These are phyloP conservation scores for Mus pahari DNA, from an alignment of 2,113 vertebrate genomes.

Conservation along the genomic window DNA sequence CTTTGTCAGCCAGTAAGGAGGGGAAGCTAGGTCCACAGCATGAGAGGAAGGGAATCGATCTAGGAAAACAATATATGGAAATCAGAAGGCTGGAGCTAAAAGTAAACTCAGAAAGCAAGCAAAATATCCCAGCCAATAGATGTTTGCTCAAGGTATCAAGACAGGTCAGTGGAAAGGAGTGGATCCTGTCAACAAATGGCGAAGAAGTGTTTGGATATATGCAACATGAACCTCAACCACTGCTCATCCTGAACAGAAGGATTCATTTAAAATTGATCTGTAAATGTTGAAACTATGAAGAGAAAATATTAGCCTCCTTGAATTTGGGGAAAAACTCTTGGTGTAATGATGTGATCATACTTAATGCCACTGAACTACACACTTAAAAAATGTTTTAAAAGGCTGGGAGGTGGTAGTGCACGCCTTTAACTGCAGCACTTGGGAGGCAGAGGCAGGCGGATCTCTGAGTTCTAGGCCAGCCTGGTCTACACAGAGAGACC, in stretches of 20 bases:
- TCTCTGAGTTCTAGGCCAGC: background rate
- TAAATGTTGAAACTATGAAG: background rate
- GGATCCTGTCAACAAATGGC: background rate
- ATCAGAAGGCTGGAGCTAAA: constrained; percentile 32
- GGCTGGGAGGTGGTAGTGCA: background rate
- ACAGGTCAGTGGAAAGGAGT: background rate
- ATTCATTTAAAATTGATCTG: constrained; percentile 15
- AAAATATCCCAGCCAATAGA: background rate
- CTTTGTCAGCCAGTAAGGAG: background rate
- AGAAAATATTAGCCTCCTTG: constrained; percentile 36
- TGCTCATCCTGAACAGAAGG: background rate
- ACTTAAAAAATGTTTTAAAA: background rate
- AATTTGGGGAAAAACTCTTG: constrained; percentile 16
- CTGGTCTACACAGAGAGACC: background rate
- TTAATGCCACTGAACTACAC: background rate
- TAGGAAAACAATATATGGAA: background rate
- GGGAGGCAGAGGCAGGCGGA: background rate
- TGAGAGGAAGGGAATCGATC: background rate
- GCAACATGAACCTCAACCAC: background rate
- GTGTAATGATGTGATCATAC: background rate
- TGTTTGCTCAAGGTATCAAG: constrained; percentile 11
- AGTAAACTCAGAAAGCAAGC: constrained; percentile 16
- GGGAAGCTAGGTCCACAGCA: background rate
- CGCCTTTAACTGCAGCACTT: background rate
- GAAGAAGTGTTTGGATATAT: background rate